phyloP scores from a whole-genome alignment of 2,113 vertebrate genomes.

The Xenus cinereus region DNA sequence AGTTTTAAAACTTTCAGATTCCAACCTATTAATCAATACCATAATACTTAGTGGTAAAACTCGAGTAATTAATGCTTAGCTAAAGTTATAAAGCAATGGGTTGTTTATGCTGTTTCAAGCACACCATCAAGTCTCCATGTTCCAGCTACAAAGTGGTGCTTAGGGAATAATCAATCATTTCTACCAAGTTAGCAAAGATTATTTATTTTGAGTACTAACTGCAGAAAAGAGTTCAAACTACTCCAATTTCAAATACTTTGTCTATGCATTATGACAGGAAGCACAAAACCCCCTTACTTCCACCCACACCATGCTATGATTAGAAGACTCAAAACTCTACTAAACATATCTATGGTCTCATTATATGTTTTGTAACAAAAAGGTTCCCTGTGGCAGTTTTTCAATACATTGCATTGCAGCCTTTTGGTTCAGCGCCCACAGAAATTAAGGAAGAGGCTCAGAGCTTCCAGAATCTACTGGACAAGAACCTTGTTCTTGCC shows the following conservation, averaged over 20 bases:
- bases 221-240: neutral
- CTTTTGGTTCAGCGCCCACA: neutral
- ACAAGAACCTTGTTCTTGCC: neutral
- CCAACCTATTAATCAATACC: slow-evolving; percentile 3
- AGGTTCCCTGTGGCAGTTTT: neutral
- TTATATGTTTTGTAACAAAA: neutral
- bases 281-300: neutral
- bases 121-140: neutral
- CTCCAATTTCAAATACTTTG: neutral
- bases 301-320: neutral
- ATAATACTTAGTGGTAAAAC: neutral
- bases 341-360: neutral
- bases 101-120: slow-evolving; percentile 17
- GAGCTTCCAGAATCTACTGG: neutral
- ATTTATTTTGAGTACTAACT: neutral
- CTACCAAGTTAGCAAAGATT: slow-evolving; percentile 25
- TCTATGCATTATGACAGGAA: neutral
- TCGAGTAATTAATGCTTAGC: slow-evolving; percentile 40
- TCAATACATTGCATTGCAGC: neutral
- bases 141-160: neutral
- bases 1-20: slow-evolving; percentile 16
- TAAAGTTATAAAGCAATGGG: neutral
- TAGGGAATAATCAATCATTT: slow-evolving; percentile 29
- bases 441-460: neutral
- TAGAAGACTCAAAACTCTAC: neutral